Base-by-base conservation (phyloP, 2,888 invertebrate species). In the Bedellia somnulentella region DNA sequence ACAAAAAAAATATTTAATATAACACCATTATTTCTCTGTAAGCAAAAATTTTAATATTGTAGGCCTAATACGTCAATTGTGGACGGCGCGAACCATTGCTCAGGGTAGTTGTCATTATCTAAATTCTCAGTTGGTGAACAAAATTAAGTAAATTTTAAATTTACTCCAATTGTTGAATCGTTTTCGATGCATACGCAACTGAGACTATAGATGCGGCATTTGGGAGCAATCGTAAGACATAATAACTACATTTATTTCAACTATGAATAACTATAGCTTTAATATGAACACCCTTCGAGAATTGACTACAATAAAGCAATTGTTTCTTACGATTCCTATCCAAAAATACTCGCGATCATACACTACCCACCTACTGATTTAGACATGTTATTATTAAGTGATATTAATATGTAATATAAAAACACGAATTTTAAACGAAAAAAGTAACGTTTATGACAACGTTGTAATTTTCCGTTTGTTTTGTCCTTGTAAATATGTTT, bases 401-500 rank as follows among this genome's bases (percentile, higher is more conserved):
- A 70, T 71, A 67, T 68, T 64, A 18, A n/a, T n/a, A 67, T 68
- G 60, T 70, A 66, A 68, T 58, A 71, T 70, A 71, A 68, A 61
- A 63, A 63, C 67, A 76, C 77, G 77, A 76, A 77, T 76, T 75
- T 75, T 73, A 73, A 63, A 73, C 66, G 61, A 70, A 60, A 53
- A 38, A 52, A 38, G 44, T 36, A 45, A 63, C 70, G 73, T 73
- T 71, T 49, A n/a, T n/a, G n/a, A n/a, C 57, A 42, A 60, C 61
- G 61, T 67, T 64, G 57, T 57, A 47, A 58, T 55, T 63, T 70
- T 70, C 61, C 51, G 62, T 75, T 75, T 67, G 43, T 60, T 71
- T 61, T 63, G 63, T 67, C 71, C 68, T 63, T 77, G 76, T 77
- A 77, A 71, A 77, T 76, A 64, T 60, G 71, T 70, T 73, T 70